A percentile compares a stretch with the other conserved stretches of the same genome.
phyloP scores from a whole-genome alignment of 2,888 invertebrate species.

The Plutella xylostella region DNA sequence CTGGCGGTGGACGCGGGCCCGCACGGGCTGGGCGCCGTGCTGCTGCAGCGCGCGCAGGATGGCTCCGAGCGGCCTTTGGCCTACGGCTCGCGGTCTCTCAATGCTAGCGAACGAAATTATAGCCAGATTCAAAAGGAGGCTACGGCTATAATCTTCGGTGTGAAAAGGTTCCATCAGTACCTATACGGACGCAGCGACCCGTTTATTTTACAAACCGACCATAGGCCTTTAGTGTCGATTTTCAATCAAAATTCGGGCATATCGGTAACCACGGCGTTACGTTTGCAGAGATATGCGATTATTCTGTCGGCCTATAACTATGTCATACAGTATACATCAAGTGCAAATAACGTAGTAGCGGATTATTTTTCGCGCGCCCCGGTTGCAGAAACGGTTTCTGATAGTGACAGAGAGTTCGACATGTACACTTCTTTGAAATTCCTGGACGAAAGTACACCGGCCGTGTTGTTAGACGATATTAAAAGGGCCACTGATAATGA shows the following conservation, averaged over 20 bases:
- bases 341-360: not conserved
- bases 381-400: not conserved
- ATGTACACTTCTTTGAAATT: too few species aligned
- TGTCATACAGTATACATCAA: not conserved
- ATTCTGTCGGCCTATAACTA: not conserved
- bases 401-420: not conserved
- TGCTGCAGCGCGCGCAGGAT: not conserved
- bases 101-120: not conserved
- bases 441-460: not conserved
- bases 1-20: constrained; percentile 17
- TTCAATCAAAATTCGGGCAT: constrained; percentile 1
- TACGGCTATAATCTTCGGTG: not conserved
- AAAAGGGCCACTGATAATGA: not conserved
- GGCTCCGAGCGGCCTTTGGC: not conserved
- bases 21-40: not conserved
- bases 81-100: not conserved
- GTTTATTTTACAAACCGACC: constrained; percentile 1
- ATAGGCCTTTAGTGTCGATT: not conserved
- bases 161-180: not conserved
- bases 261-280: constrained; percentile 1
- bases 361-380: constrained; percentile 1
- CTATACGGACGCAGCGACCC: not conserved
- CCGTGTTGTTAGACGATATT: not conserved
- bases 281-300: constrained; percentile 4
- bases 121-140: not conserved